phyloP scores from a whole-genome alignment of 2,113 vertebrate species.

The Engystomops pustulosus region DNA sequence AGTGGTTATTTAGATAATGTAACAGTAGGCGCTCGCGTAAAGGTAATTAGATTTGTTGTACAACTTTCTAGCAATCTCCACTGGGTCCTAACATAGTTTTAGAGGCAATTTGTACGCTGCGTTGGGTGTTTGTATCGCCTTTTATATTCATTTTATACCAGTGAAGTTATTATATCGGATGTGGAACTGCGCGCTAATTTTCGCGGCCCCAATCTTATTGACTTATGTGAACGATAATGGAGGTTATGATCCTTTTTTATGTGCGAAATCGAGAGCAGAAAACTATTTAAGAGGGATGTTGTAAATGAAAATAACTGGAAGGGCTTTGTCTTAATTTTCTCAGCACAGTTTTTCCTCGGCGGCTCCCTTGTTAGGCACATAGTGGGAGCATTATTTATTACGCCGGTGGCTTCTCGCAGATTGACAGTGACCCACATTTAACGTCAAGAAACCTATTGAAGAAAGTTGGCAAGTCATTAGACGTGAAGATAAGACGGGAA shows the following conservation, averaged over 20 bases:
- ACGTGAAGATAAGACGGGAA: conserved; percentile 16
- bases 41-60: conserved; percentile 22
- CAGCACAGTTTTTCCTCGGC: neutral
- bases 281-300: neutral
- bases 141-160: neutral
- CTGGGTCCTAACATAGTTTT: conserved; percentile 6
- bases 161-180: neutral
- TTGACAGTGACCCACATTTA: conserved; percentile 27
- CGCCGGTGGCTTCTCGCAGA: neutral
- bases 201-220: neutral
- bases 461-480: conserved; percentile 10
- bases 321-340: neutral
- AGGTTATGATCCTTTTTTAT: neutral
- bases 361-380: neutral
- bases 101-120: neutral
- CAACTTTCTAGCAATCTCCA: neutral
- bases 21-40: neutral
- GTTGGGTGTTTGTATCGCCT: neutral
- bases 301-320: neutral
- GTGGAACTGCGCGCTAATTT: neutral
- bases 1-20: neutral
- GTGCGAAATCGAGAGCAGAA: neutral
- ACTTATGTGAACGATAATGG: neutral
- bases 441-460: conserved; percentile 7
- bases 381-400: conserved; percentile 9